Base-by-base conservation (phyloP, 2,888 invertebrate species). In the Andrena praecox region DNA sequence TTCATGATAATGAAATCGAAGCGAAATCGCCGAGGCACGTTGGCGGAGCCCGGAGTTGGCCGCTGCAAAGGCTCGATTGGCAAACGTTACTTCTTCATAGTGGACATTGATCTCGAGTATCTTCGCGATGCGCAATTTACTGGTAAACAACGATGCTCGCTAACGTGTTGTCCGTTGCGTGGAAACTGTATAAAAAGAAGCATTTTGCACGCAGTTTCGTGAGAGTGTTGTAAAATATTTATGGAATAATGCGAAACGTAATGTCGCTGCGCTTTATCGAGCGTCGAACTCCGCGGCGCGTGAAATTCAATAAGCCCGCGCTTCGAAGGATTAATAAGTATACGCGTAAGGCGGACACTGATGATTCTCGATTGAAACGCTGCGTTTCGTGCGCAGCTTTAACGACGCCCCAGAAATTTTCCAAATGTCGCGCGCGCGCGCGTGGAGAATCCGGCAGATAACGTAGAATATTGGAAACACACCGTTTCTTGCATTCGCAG, bases 101-200 rank as follows among this genome's bases (percentile, higher is more conserved):
- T 27, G 3, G 24, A 56, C 10, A 12, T 56, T 56, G 1, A 56
- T 8, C 12, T 12, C 20, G 10, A 56, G 1, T 5, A 20, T 12
- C 24, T 24, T 24, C 24, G 24, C 10, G 24, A 56, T 3, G 56
- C 4, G 10, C 12, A 12, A 54, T n/a, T 42, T 16, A 54, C 20
- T 8, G 54, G 7, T 1, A 54, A 56, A 56, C 27, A 27, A 56
- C 56, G 24, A 27, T 56, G 24, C 10, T 56, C 54, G 20, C 20
- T 56, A 12, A 2, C 42, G 4, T 16, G 16, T 42, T 42, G 42
- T 1, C 16, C 42, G 42, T 42, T 42, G 16, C 42, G 16, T 4
- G 42, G 42, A 50, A 48, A 48, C 27, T 29, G 63, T 42, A 66
- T 48, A 48, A 50, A 50, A 66, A 48, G 33, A 48, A 12, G 54